Conservation (phyloP, 2,888 invertebrate species). For the Epinotia nisella region DNA sequence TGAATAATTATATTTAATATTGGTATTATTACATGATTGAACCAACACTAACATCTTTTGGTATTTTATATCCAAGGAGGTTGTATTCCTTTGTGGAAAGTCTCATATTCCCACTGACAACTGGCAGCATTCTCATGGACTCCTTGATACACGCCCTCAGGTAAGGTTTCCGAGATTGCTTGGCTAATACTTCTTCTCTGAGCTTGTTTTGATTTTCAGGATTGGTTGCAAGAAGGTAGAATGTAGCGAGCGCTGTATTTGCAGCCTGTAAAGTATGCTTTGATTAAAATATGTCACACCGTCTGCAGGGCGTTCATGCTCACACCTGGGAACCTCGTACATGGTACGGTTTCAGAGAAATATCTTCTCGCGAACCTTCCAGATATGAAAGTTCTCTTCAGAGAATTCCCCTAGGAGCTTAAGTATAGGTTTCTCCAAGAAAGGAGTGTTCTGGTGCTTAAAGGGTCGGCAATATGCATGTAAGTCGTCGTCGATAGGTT, state of each 20-base stretch:
- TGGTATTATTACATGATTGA: neutral
- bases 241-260: conserved; percentile 80
- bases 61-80: conserved; percentile 86
- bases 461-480: too few relatives aligned
- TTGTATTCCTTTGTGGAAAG: conserved; percentile 81
- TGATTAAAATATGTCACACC: neutral
- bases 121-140: conserved; percentile 86
- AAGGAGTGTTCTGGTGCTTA: too few relatives aligned
- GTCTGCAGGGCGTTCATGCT: too few relatives aligned
- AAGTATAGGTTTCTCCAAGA: too few relatives aligned
- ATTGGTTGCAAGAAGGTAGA: conserved; percentile 87
- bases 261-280: conserved; percentile 76
- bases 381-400: too few relatives aligned
- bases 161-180: conserved; percentile 73
- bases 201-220: conserved; percentile 86
- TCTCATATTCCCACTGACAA: conserved; percentile 84
- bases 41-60: conserved; percentile 79
- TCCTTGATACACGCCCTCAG: conserved; percentile 90
- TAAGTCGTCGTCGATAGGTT: too few relatives aligned
- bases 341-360: too few relatives aligned
- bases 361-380: too few relatives aligned
- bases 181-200: conserved; percentile 80
- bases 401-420: too few relatives aligned
- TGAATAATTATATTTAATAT: too few relatives aligned
- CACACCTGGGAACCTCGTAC: too few relatives aligned